Conservation (phyloP, 30 jellyfish, hydroid and myxozoan genomes). For the Rhopilema esculentum region DNA sequence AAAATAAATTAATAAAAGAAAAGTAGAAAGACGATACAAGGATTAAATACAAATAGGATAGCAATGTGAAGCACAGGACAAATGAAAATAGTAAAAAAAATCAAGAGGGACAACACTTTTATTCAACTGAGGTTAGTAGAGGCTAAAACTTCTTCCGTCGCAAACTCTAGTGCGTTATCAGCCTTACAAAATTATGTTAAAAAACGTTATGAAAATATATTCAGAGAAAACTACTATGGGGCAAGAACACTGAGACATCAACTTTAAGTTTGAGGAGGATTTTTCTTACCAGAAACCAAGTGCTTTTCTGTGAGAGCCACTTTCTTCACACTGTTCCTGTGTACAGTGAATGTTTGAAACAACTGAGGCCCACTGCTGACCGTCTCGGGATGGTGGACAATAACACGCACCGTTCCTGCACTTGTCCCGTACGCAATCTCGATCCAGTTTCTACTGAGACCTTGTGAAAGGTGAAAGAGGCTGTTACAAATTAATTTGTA, state of each 20-base stretch:
- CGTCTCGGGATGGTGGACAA: conserved; percentile 99
- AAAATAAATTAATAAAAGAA: too few species aligned
- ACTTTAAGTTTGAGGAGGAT: not conserved
- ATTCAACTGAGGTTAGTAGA: too few species aligned
- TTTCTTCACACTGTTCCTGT: conserved; percentile 80
- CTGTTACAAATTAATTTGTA: too few species aligned
- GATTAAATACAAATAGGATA: too few species aligned
- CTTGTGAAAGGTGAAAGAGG: too few species aligned
- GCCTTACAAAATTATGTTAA: too few species aligned
- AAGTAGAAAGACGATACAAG: too few species aligned
- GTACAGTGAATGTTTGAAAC: conserved; percentile 94
- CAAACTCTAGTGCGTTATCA: too few species aligned
- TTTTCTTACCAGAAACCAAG: conserved; percentile 86
- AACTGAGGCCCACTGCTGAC: conserved; percentile 96
- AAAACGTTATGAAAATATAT: not conserved
- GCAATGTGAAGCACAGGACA: too few species aligned
- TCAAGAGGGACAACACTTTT: too few species aligned
- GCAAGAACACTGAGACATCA: not conserved
- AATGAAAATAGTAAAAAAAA: too few species aligned
- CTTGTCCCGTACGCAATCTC: conserved; percentile 99
- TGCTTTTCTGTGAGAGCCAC: conserved; percentile 96
- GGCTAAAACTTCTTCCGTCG: too few species aligned
- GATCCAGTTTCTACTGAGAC: conserved; percentile 93
- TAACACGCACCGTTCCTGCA: conserved; percentile 93
- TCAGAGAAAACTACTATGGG: not conserved